A percentile compares a stretch with the other conserved stretches of the same genome.
Evolutionary conservation across 2,888 invertebrate species (phyloP).

Genomic region (Eilema sororculum): DNA sequence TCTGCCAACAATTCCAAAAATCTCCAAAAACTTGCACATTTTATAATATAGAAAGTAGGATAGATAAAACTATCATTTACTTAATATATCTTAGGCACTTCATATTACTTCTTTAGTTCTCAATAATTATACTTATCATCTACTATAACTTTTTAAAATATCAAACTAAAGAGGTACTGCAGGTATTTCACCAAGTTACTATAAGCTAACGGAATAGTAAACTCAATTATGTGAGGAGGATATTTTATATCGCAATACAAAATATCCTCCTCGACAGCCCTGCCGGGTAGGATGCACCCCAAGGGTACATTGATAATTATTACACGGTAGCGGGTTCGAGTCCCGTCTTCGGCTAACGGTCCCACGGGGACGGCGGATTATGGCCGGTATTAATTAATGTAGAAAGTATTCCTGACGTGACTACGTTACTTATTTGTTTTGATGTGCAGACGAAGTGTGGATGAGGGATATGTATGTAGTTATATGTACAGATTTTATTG

Average conservation of each 20-base stretch:
- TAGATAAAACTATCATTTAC: too few relatives aligned
- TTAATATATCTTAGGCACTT: too few relatives aligned
- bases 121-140: too few relatives aligned
- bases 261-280: constrained; percentile 28
- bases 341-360: constrained; percentile 69
- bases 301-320: constrained; percentile 86
- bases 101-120: too few relatives aligned
- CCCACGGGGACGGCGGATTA: constrained; percentile 68
- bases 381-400: constrained; percentile 75
- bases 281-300: constrained; percentile 59
- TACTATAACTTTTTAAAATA: too few relatives aligned
- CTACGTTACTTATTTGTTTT: constrained; percentile 64
- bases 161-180: not conserved
- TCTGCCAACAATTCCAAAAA: too few relatives aligned
- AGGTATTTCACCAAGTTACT: not conserved
- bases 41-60: too few relatives aligned
- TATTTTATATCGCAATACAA: constrained; percentile 15
- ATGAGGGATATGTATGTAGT: not conserved
- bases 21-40: too few relatives aligned
- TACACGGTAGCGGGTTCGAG: constrained; percentile 67
- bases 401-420: constrained; percentile 69
- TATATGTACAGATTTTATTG: too few relatives aligned
- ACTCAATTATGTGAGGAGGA: constrained; percentile 3
- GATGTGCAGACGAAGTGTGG: constrained; percentile 12
- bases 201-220: too few relatives aligned